Conservation (phyloP, 2,797 vertebrate genomes). For the Zenarchopterus dispar region DNA sequence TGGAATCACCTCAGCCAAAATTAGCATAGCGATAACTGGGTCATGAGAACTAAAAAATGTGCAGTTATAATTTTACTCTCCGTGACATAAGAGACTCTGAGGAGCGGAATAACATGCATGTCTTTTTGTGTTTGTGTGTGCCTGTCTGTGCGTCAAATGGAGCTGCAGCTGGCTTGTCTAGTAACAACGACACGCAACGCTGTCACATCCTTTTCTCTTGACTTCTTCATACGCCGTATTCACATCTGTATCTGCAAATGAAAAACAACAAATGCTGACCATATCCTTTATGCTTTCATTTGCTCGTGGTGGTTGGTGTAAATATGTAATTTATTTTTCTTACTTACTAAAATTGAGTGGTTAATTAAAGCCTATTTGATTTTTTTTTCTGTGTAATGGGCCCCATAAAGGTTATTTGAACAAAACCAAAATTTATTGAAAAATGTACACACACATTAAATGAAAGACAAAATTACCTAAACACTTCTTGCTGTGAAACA, state of each 20-base stretch:
- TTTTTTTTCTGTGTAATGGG: background rate
- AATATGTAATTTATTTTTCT: background rate
- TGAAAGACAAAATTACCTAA: too few species aligned
- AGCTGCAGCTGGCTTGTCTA: constrained; percentile 33
- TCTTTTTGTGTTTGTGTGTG: background rate
- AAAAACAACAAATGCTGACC: constrained; percentile 30
- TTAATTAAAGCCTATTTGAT: background rate
- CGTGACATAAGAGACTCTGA: constrained; percentile 52
- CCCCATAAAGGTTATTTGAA: background rate
- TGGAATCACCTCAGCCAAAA: constrained; percentile 51
- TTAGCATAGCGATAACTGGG: constrained; percentile 56
- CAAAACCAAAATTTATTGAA: background rate
- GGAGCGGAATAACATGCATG: constrained; percentile 33
- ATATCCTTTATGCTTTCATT: background rate
- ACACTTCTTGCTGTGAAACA: too few species aligned
- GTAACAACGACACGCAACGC: constrained; percentile 28
- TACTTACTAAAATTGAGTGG: background rate
- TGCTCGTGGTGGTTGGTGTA: background rate
- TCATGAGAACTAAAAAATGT: constrained; percentile 47
- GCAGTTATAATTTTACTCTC: constrained; percentile 50
- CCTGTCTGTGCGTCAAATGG: constrained; percentile 5
- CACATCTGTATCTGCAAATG: constrained; percentile 31
- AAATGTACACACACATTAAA: background rate
- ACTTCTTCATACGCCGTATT: constrained; percentile 24
- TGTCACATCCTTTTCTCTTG: constrained; percentile 21